A percentile compares a stretch with the other conserved stretches of the same genome.
Conservation (phyloP, 2,888 invertebrate genomes). For the Scrobipalpa atriplicella region DNA sequence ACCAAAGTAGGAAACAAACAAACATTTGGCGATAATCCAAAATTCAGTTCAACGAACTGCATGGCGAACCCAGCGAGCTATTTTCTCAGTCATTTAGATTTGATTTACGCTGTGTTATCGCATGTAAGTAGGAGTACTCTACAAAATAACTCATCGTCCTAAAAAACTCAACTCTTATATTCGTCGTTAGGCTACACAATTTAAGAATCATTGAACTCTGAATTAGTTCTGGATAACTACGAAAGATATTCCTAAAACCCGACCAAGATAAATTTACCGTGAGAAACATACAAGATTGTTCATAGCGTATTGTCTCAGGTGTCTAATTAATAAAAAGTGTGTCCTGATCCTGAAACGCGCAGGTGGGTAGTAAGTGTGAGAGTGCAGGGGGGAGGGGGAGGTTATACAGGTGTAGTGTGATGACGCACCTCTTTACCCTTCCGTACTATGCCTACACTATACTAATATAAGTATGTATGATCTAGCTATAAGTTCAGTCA, state of each 20-base stretch:
- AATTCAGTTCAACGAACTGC: not conserved
- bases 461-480: too few species aligned
- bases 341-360: not conserved
- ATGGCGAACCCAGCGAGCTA: not conserved
- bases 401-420: not conserved
- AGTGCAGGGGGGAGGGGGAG: not conserved
- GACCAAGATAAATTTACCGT: not conserved
- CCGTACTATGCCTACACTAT: too few species aligned
- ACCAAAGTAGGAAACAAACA: not conserved
- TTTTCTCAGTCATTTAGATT: not conserved
- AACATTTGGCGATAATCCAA: constrained; percentile 4
- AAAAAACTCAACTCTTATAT: too few species aligned
- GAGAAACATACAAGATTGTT: not conserved
- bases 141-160: not conserved
- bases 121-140: not conserved
- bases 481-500: too few species aligned
- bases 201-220: too few species aligned
- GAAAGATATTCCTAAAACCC: too few species aligned
- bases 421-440: too few species aligned
- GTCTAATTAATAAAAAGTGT: constrained; percentile 8
- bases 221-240: too few species aligned
- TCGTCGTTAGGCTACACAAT: too few species aligned
- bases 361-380: not conserved
- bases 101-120: not conserved
- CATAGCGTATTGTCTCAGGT: not conserved